Conservation (phyloP, 23 tunicate species). For the Oikopleura albicans region DNA sequence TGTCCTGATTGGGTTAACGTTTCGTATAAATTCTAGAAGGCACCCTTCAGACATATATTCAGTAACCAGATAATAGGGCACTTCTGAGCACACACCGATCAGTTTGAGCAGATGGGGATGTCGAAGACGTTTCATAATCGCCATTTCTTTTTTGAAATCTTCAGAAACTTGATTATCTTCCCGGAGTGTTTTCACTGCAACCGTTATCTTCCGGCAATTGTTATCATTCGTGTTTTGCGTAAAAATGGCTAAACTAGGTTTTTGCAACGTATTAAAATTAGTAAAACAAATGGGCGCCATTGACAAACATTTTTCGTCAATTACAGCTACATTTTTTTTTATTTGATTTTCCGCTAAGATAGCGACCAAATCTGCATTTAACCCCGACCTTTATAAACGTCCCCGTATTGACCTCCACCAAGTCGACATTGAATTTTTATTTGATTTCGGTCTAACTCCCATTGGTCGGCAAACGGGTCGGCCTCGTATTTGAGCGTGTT, state of each 20-base stretch:
- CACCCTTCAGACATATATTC: not conserved
- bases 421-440: not conserved
- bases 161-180: not conserved
- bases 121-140: not conserved
- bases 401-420: not conserved
- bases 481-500: too few species aligned
- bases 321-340: too few species aligned
- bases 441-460: not conserved
- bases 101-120: not conserved
- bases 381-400: not conserved
- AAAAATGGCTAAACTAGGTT: too few species aligned
- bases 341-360: too few species aligned
- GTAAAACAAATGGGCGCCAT: too few species aligned
- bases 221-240: too few species aligned
- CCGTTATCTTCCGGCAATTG: not conserved
- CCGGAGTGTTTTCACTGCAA: not conserved
- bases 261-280: too few species aligned
- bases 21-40: not conserved
- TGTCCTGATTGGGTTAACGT: not conserved
- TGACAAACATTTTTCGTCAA: too few species aligned
- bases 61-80: not conserved
- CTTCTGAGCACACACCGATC: not conserved
- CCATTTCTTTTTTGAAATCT: not conserved
- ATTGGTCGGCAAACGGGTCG: not conserved
- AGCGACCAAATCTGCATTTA: too few species aligned